These are phyloP conservation scores for Sphaerodactylus townsendi DNA, from an alignment of 2,113 vertebrate genomes.

Conservation along the genomic window DNA sequence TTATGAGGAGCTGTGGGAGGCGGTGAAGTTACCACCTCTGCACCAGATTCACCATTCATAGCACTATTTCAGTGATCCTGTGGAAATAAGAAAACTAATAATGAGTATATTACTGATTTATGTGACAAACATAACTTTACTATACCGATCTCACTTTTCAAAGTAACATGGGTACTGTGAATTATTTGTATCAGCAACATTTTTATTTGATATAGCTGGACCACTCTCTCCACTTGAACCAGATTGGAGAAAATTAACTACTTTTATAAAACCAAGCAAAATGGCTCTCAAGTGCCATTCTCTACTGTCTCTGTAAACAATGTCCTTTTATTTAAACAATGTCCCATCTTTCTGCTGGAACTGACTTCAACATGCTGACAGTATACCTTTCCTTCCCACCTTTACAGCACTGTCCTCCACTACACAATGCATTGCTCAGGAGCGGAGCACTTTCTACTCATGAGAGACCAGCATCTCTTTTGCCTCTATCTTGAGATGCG, in stretches of 20 bases:
- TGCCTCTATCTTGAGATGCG: neutral
- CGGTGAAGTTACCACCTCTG: constrained; percentile 95
- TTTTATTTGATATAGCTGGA: too few species aligned
- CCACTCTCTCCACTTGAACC: neutral
- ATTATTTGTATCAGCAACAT: neutral
- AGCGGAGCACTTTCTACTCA: too few species aligned
- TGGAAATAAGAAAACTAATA: constrained; percentile 2
- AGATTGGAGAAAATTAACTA: neutral
- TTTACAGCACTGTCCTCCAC: too few species aligned
- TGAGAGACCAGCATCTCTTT: neutral
- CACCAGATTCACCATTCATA: constrained; percentile 96
- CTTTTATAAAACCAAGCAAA: neutral
- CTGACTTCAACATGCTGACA: too few species aligned
- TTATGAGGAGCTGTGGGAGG: constrained; percentile 95
- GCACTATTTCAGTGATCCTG: constrained; percentile 68
- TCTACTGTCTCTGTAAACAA: neutral
- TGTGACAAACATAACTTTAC: neutral
- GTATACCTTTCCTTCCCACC: too few species aligned
- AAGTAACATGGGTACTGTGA: neutral
- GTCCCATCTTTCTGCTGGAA: too few species aligned
- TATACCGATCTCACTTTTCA: neutral
- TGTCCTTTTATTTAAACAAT: too few species aligned
- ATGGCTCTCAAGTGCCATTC: neutral
- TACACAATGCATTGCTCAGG: too few species aligned
- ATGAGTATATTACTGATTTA: too few species aligned